A percentile compares a stretch with the other conserved stretches of the same genome.
These are phyloP conservation scores for Phengaris arion DNA, from an alignment of 2,888 invertebrate genomes.

Conservation along the genomic window DNA sequence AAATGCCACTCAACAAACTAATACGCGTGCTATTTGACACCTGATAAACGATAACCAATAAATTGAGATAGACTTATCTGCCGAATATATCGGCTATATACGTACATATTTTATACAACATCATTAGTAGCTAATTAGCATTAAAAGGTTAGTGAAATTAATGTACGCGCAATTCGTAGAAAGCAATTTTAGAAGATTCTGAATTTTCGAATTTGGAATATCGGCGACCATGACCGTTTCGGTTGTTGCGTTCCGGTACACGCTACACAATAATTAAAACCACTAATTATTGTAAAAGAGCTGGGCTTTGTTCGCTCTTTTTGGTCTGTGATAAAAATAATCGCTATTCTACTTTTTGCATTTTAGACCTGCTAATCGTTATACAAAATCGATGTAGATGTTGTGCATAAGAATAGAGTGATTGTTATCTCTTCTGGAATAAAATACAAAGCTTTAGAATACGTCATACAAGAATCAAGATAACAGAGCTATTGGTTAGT, in stretches of 20 bases:
- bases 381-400: no score
- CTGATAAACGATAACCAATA: constrained; percentile 38
- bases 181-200: constrained; percentile 37
- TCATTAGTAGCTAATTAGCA: neutral
- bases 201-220: constrained; percentile 47
- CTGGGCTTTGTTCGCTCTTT: neutral
- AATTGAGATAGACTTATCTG: constrained; percentile 17
- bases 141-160: neutral
- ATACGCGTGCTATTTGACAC: constrained; percentile 48
- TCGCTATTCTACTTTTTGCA: no score
- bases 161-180: constrained; percentile 24
- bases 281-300: constrained; percentile 57
- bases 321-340: neutral
- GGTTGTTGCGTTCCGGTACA: constrained; percentile 57
- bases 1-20: constrained; percentile 54
- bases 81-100: constrained; percentile 1
- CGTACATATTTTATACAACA: neutral
- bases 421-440: neutral
- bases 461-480: neutral
- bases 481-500: neutral
- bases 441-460: neutral
- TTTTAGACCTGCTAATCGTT: no score
- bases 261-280: constrained; percentile 59
- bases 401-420: no score
- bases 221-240: constrained; percentile 41